Evolutionary conservation across 1,140 invertebrate species (phyloP), one percentile per base, ranked within the genome.

Genomic region (Aethina tumida): DNA sequence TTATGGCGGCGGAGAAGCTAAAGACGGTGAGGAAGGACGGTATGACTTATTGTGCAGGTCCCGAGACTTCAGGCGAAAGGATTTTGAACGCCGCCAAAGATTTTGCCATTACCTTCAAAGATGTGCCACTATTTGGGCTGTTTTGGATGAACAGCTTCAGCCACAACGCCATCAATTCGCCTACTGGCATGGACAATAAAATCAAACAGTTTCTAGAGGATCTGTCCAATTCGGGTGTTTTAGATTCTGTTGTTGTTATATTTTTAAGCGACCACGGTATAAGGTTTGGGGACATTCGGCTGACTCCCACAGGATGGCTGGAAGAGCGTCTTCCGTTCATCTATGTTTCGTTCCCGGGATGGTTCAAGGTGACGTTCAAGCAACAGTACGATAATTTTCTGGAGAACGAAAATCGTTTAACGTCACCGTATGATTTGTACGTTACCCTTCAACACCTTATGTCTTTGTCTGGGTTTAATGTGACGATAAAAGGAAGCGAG

Each of bases 221-320:
- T 7, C 22, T 62, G 2, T 42, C 39, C 19, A 28, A 46, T 7
- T n/a, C 28, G 3, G 66, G 65, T 0, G 47, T 69, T 0, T 43
- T 75, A 35, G 69, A 79, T 22, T 74, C 75, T 28, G 72, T 73
- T 2, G 62, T 72, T 33, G 63, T 75, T 39, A 55, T 94, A 0
- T 76, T 91, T 16, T 62, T 87, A 39, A 88, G 85, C 49, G 90
- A 95, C 52, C 89, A 94, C 56, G 90, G 91, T 2, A 75, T 85
- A 50, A 60, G 89, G 13, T 90, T 77, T 55, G 87, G 86, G 1
- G 56, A 68, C n/a, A 74, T 88, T 28, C 63, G 81, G 28, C 55
- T 74, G 26, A 81, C 79, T 0, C 70, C 74, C 33, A 70, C 73
- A n/a, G 88, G 89, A 0, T 84, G 83, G 67, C 73, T 88, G 32